Percentiles rank a stretch among this genome's conserved stretches.
These are phyloP conservation scores for Zosterops japonicus DNA, from an alignment of 2,113 vertebrate genomes.

Conservation along the genomic window DNA sequence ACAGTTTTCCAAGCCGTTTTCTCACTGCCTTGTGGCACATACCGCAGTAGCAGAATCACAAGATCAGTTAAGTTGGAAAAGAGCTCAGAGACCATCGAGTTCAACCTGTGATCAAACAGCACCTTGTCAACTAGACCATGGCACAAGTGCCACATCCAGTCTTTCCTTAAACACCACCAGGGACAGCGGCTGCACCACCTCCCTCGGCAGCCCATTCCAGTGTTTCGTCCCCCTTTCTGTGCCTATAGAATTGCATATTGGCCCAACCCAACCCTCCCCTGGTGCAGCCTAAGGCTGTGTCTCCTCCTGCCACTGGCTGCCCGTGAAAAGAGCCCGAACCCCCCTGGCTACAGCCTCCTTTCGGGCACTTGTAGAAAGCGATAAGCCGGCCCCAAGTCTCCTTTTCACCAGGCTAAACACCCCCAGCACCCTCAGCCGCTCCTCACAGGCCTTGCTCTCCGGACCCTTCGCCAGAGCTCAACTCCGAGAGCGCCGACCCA, in stretches of 20 bases:
- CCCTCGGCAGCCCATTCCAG: not conserved
- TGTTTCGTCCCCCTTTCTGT: no score
- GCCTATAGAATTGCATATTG: no score
- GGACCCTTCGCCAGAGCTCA: not conserved
- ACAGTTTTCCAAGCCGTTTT: no score
- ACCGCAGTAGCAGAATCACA: not conserved
- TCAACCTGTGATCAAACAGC: not conserved
- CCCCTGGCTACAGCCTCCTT: no score
- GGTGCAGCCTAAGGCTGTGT: not conserved
- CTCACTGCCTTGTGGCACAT: rapidly evolving
- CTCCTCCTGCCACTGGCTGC: no score
- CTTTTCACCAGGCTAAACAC: not conserved
- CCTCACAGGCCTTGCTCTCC: not conserved
- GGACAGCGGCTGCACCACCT: not conserved
- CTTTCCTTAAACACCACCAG: not conserved
- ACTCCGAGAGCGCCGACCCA: rapidly evolving
- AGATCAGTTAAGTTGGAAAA: no score
- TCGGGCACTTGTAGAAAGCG: rapidly evolving
- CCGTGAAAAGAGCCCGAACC: not conserved
- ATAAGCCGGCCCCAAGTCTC: rapidly evolving
- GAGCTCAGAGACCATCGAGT: not conserved
- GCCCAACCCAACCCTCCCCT: no score
- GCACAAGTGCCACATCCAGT: not conserved
- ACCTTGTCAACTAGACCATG: not conserved
- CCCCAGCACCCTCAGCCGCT: not conserved